Conservation (phyloP, 2,888 invertebrate genomes). For the Aphodius sticticus region DNA sequence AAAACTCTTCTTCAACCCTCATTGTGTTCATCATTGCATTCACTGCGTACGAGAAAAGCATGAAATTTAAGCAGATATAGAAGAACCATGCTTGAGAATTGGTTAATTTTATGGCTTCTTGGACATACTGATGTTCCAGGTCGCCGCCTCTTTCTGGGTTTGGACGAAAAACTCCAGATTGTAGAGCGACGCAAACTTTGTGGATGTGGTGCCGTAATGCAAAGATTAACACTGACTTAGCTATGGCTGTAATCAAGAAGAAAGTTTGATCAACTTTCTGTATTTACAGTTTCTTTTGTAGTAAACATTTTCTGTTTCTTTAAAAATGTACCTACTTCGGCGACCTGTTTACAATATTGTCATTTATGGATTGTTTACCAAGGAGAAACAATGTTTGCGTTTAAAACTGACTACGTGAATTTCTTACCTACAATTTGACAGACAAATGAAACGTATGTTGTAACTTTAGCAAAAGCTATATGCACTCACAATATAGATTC, state of each 20-base stretch:
- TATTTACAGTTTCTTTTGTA: too few relatives aligned
- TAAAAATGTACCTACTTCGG: too few relatives aligned
- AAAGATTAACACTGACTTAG: slow-evolving; percentile 9
- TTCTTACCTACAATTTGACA: too few relatives aligned
- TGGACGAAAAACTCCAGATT: slow-evolving; percentile 36
- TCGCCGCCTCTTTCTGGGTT: slow-evolving; percentile 36
- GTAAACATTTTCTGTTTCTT: too few relatives aligned
- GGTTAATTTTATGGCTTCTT: slow-evolving; percentile 31
- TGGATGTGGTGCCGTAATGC: neutral
- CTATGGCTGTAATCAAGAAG: neutral
- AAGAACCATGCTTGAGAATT: slow-evolving; percentile 29
- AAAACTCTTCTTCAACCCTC: slow-evolving; percentile 28
- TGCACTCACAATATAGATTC: too few relatives aligned
- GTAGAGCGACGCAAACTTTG: slow-evolving; percentile 18
- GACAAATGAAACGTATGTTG: too few relatives aligned
- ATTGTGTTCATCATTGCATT: slow-evolving; percentile 33
- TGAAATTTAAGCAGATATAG: neutral
- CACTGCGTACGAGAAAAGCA: neutral
- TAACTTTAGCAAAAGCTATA: too few relatives aligned
- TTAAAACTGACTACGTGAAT: neutral
- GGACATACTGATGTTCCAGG: slow-evolving; percentile 33
- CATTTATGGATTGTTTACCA: neutral
- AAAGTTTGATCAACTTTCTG: too few relatives aligned
- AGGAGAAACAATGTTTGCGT: neutral
- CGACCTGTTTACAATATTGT: too few relatives aligned